Percentiles rank a stretch among this genome's conserved stretches.
phyloP scores from a whole-genome alignment of 2,113 vertebrate genomes.

The Phainopepla nitens region DNA sequence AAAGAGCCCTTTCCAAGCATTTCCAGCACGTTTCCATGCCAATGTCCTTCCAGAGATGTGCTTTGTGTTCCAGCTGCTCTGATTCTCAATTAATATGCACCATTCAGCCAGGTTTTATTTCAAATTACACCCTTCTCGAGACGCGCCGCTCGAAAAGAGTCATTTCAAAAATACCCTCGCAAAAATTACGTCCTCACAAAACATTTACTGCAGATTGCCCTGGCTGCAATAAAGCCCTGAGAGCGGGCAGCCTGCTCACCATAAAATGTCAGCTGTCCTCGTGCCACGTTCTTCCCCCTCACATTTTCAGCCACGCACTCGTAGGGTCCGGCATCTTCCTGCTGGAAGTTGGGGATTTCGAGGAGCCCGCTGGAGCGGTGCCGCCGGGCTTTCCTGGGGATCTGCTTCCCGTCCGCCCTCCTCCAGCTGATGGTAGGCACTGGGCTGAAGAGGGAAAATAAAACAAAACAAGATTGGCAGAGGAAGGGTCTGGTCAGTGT shows the following conservation, averaged over 20 bases:
- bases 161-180: not conserved
- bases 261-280: constrained; percentile 92
- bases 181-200: not conserved
- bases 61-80: constrained; percentile 4
- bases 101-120: not conserved
- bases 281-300: constrained; percentile 87
- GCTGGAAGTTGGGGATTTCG: constrained; percentile 96
- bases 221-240: not conserved
- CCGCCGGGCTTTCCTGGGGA: constrained; percentile 87
- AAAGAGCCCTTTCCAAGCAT: not conserved
- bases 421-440: constrained; percentile 91
- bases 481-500: not conserved
- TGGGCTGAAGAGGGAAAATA: constrained; percentile 68
- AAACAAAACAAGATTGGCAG: not conserved
- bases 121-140: not conserved
- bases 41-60: not conserved
- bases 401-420: constrained; percentile 82
- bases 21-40: not conserved
- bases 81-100: not conserved
- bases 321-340: constrained; percentile 88
- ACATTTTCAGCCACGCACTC: constrained; percentile 95
- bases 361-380: constrained; percentile 87
- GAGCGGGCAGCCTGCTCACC: constrained; percentile 74
- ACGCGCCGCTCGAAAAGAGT: not conserved
- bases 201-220: not conserved